A percentile compares a stretch with the other conserved stretches of the same genome.
phyloP scores from a whole-genome alignment of 1,140 invertebrate species.

The Drosophila nasuta region DNA sequence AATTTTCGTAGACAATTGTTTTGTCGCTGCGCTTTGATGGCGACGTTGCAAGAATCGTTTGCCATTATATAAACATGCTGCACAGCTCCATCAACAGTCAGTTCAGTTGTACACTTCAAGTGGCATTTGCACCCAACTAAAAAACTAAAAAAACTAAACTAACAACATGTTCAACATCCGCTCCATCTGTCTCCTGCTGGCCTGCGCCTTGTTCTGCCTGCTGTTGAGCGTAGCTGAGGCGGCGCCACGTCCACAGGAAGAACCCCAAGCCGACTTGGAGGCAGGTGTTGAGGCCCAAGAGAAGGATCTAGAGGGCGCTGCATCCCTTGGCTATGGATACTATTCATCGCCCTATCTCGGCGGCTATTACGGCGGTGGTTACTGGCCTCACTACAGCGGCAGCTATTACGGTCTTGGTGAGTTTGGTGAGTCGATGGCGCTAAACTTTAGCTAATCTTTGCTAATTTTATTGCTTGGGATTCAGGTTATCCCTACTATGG shows the following conservation, averaged over 20 bases:
- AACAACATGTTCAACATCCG: constrained; percentile 60
- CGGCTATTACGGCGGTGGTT: constrained; percentile 65
- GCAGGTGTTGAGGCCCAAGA: constrained; percentile 65
- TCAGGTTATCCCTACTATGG: constrained; percentile 82
- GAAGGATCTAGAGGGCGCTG: constrained; percentile 73
- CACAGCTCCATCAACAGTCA: constrained; percentile 59
- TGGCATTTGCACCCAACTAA: constrained; percentile 60
- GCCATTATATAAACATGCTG: constrained; percentile 72
- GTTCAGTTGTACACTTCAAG: constrained; percentile 73
- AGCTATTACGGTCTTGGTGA: constrained; percentile 73
- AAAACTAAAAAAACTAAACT: constrained; percentile 24
- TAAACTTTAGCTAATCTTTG: background rate
- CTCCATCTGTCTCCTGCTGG: constrained; percentile 54
- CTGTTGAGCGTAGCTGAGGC: constrained; percentile 45
- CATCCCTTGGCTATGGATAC: constrained; percentile 76
- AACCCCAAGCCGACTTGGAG: constrained; percentile 57
- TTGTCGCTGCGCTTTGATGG: constrained; percentile 80
- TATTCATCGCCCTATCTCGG: constrained; percentile 75
- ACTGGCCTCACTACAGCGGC: constrained; percentile 51
- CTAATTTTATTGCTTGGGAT: background rate
- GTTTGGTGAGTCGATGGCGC: constrained; percentile 25
- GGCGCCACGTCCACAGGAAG: constrained; percentile 64
- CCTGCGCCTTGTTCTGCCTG: constrained; percentile 51
- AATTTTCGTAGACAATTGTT: constrained; percentile 75
- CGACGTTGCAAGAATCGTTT: constrained; percentile 72